Conservation (phyloP, 2,797 vertebrate species). For the Martes flavigula region DNA sequence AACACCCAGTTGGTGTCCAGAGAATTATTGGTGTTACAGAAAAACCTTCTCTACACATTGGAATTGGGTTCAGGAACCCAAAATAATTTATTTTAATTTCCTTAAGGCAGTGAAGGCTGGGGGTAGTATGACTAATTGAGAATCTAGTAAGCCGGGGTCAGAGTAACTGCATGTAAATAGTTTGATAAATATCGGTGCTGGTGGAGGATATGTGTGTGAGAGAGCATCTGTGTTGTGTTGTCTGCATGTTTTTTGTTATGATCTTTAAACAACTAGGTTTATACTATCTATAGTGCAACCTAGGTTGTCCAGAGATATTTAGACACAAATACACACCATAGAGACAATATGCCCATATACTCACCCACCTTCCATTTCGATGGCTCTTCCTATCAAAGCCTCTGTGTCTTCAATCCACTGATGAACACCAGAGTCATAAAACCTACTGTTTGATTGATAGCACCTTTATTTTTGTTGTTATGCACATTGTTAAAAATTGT, state of each 20-base stretch:
- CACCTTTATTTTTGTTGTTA: neutral
- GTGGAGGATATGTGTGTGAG: no score
- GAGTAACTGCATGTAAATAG: neutral
- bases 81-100: neutral
- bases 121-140: accelerated
- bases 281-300: neutral
- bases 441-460: neutral
- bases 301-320: neutral
- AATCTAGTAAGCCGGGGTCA: neutral
- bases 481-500: neutral
- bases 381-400: neutral
- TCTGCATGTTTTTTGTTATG: neutral
- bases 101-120: neutral
- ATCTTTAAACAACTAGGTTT: neutral
- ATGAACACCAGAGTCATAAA: neutral
- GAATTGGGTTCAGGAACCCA: neutral
- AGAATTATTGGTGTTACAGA: neutral
- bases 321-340: neutral
- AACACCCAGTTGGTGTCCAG: neutral
- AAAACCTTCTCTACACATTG: neutral
- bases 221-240: neutral
- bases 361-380: neutral
- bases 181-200: neutral
- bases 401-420: neutral
- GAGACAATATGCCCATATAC: neutral